A percentile compares a stretch with the other conserved stretches of the same genome.
phyloP scores from a whole-genome alignment of 53 echinoderm and acorn worm species.

The Echinometra lucunter region DNA sequence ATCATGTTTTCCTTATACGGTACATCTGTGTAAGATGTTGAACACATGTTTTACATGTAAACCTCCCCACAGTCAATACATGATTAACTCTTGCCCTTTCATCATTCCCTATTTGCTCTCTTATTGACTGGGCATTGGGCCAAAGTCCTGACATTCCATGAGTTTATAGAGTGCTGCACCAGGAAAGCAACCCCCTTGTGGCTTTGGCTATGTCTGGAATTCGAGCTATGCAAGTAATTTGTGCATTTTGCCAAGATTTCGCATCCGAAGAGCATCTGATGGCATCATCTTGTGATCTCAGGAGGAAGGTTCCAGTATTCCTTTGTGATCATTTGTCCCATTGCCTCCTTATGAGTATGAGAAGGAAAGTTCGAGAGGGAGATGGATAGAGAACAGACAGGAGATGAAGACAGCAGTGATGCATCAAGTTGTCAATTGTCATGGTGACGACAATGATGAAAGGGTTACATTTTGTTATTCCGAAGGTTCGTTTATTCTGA shows the following conservation, averaged over 20 bases:
- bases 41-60: not conserved
- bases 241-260: constrained; percentile 50
- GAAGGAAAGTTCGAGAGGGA: not conserved
- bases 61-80: not conserved
- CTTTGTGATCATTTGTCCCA: not conserved
- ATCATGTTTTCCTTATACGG: not conserved
- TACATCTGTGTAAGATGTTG: not conserved
- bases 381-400: not conserved
- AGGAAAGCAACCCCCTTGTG: constrained; percentile 1
- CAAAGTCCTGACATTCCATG: constrained; percentile 27
- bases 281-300: not conserved
- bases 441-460: not conserved
- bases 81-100: constrained; percentile 31
- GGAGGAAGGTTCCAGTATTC: not conserved
- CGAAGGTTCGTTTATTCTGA: too few species aligned
- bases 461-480: too few species aligned
- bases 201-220: constrained; percentile 20
- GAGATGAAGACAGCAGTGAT: not conserved
- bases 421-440: not conserved
- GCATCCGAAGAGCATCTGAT: not conserved
- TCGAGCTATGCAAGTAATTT: constrained; percentile 16
- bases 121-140: constrained; percentile 48
- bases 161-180: not conserved
- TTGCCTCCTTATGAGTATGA: not conserved
- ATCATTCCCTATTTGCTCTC: not conserved